phyloP scores from a whole-genome alignment of 1,140 invertebrate genomes.

The Gryon sp. region DNA sequence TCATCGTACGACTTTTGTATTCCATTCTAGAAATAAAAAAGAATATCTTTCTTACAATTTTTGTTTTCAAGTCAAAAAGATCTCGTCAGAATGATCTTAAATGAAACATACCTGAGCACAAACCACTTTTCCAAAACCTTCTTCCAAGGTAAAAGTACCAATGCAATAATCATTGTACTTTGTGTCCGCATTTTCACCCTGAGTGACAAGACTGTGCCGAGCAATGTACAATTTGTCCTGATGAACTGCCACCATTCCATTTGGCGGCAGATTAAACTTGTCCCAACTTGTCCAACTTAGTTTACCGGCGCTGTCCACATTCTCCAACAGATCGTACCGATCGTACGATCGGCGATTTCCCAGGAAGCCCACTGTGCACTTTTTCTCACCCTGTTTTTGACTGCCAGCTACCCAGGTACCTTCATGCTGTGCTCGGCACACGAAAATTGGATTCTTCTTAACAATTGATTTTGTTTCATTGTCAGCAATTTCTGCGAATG shows the following conservation, averaged over 20 bases:
- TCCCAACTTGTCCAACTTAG: conserved; percentile 86
- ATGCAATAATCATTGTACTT: conserved; percentile 82
- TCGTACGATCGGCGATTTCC: conserved; percentile 82
- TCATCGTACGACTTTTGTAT: conserved; percentile 80
- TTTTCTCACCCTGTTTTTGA: conserved; percentile 76
- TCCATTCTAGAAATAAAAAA: conserved; percentile 72
- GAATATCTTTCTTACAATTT: too few species aligned
- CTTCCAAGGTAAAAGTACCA: conserved; percentile 83
- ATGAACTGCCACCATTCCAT: conserved; percentile 83
- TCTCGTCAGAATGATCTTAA: too few species aligned
- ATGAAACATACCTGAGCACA: too few species aligned
- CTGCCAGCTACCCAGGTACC: conserved; percentile 85
- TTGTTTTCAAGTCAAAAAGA: too few species aligned
- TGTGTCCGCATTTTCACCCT: conserved; percentile 31
- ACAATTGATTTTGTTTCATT: conserved; percentile 13
- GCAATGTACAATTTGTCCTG: conserved; percentile 77
- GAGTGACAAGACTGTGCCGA: conserved; percentile 70
- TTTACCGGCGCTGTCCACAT: conserved; percentile 86
- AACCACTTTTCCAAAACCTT: conserved; percentile 83
- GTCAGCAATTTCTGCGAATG: conserved; percentile 10
- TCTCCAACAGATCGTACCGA: conserved; percentile 87
- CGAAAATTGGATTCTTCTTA: conserved; percentile 81
- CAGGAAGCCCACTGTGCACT: conserved; percentile 84
- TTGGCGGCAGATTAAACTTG: conserved; percentile 81
- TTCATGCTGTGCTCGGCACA: conserved; percentile 86